Evolutionary conservation across 2,797 vertebrate genomes (phyloP).

Genomic region (Benthosema pterotum): DNA sequence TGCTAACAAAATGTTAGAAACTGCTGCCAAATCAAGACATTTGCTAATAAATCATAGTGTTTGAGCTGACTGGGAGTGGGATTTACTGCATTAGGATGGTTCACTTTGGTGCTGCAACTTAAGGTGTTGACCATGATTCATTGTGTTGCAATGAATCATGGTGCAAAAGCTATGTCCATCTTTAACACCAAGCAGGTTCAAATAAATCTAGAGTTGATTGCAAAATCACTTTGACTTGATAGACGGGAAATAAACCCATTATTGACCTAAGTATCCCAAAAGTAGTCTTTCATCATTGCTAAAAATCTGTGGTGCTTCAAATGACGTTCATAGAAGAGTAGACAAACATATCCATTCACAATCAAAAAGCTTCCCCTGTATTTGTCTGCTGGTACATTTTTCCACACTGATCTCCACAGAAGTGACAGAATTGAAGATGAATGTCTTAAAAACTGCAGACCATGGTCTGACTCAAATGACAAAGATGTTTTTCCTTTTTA

Average conservation of each 20-base stretch:
- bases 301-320: no score
- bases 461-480: no score
- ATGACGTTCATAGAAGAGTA: not conserved
- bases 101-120: not conserved
- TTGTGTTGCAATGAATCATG: no score
- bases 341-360: not conserved
- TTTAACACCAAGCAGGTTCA: not conserved
- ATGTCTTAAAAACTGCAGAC: not conserved
- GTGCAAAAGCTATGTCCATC: not conserved
- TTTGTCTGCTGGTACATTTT: not conserved
- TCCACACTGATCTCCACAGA: not conserved
- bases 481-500: no score
- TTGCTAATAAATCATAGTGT: not conserved
- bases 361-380: not conserved
- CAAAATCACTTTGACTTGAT: not conserved
- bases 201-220: not conserved
- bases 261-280: no score
- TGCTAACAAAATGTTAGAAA: no score
- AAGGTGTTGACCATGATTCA: no score
- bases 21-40: no score
- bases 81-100: not conserved
- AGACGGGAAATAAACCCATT: no score
- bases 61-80: not conserved
- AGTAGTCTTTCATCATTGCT: no score
- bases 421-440: not conserved